Conservation (phyloP, 23 tunicate genomes). For the Corella eumyota region DNA sequence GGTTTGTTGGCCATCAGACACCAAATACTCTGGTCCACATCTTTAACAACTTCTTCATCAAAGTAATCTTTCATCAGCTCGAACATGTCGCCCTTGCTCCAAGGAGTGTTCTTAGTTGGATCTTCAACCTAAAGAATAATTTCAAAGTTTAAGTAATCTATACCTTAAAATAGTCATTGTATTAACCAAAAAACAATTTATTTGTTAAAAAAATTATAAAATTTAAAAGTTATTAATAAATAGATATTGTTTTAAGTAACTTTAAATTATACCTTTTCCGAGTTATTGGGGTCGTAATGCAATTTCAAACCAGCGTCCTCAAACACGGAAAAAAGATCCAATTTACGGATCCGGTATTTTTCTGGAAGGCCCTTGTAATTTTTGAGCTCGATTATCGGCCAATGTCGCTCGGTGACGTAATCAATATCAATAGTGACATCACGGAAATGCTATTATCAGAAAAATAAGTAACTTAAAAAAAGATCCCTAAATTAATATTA, state of each 20-base stretch:
- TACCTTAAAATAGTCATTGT: no score
- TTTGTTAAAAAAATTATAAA: no score
- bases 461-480: no score
- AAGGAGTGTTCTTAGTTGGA: conserved; percentile 39
- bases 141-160: no score
- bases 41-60: conserved; percentile 20
- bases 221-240: no score
- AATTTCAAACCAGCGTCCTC: conserved; percentile 59
- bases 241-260: no score
- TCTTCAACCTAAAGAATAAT: conserved; percentile 33
- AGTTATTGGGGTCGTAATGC: conserved; percentile 8
- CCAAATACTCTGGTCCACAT: conserved; percentile 36
- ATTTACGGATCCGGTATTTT: conserved; percentile 8
- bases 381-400: conserved; percentile 34
- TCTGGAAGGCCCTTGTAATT: conserved; percentile 6
- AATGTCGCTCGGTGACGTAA: conserved; percentile 31
- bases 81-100: conserved; percentile 56
- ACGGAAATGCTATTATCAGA: conserved; percentile 47
- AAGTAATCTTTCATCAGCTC: conserved; percentile 54
- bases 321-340: conserved; percentile 41
- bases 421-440: conserved; percentile 50
- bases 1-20: conserved; percentile 57
- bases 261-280: conserved; percentile 44
- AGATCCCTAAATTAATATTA: no score
- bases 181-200: no score